Evolutionary conservation across 2,888 invertebrate genomes (phyloP), one percentile per base, ranked within the genome.

Genomic region (Mimumesa dahlbomi): DNA sequence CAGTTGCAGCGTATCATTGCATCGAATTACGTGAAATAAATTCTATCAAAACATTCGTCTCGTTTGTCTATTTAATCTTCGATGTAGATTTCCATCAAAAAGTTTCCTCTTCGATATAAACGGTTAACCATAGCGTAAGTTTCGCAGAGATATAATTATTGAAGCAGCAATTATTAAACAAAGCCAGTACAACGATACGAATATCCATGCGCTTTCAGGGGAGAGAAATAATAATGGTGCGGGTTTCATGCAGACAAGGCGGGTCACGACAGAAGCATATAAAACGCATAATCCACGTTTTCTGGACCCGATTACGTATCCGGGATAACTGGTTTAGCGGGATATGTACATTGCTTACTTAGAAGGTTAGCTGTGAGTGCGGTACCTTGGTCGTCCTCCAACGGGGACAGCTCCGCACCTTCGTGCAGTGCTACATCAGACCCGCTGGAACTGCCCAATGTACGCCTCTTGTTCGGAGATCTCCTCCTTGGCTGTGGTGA

Each of bases 371-470:
- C 86, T 88, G 88, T 88, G 85, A 88, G 84, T 86, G 88, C 85
- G 90, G 88, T 92, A 92, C 92, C 92, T 92, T 92, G 92, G 89
- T 92, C 92, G 85, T 92, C 92, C 83, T 92, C 92, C 85, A 89
- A 85, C 71, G 89, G 89, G 85, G 92, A 92, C 70, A 92, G 90
- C 83, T 93, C 93, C 45, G 92, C 92, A 61, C 93, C 93, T 88
- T 93, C 93, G 85, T 93, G 93, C 68, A 93, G 90, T 66, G 93
- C 93, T 64, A 93, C 90, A 85, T 93, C 93, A 31, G 93, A 93
- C 57, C 92, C 93, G 84, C 93, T 93, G 68, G 93, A 93, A 82
- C 92, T 93, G 77, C 92, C 92, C 62, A 92, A 86, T 34, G 92
- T 92, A 84, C 91, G 89, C 80, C 88, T 85, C 78, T 88, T 89